Evolutionary conservation across 2,113 vertebrate species (phyloP).

Genomic region (Megaceryle torquata): DNA sequence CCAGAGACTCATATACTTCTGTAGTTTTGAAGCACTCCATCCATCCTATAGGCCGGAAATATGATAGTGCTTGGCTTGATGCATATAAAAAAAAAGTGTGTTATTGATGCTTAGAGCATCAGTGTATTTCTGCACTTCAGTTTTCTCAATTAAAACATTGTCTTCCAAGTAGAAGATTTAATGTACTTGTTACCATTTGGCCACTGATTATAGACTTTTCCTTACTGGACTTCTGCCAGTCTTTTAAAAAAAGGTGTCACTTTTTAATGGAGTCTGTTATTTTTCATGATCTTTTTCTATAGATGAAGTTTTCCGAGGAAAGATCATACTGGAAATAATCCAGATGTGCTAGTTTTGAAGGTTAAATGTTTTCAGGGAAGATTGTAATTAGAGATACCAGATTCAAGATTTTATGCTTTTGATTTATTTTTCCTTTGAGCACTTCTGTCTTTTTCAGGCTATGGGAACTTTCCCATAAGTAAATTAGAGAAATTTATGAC

Average conservation of each 20-base stretch:
- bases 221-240: neutral
- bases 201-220: neutral
- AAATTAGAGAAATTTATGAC: neutral
- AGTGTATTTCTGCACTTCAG: neutral
- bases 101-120: neutral
- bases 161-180: neutral
- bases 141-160: neutral
- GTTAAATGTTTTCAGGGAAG: neutral
- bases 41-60: neutral
- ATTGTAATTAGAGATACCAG: conserved; percentile 14
- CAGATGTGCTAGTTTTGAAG: neutral
- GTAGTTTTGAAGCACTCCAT: neutral
- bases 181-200: neutral
- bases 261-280: neutral
- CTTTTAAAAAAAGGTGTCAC: neutral
- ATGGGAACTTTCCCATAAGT: neutral
- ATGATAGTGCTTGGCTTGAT: neutral
- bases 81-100: neutral
- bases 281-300: neutral
- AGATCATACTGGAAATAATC: neutral
- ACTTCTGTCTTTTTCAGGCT: neutral
- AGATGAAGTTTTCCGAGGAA: neutral
- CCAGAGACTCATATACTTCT: neutral
- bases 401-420: neutral
- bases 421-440: conserved; percentile 31